Evolutionary conservation across 2,797 vertebrate species (phyloP).

Genomic region (Crypturellus tataupa): DNA sequence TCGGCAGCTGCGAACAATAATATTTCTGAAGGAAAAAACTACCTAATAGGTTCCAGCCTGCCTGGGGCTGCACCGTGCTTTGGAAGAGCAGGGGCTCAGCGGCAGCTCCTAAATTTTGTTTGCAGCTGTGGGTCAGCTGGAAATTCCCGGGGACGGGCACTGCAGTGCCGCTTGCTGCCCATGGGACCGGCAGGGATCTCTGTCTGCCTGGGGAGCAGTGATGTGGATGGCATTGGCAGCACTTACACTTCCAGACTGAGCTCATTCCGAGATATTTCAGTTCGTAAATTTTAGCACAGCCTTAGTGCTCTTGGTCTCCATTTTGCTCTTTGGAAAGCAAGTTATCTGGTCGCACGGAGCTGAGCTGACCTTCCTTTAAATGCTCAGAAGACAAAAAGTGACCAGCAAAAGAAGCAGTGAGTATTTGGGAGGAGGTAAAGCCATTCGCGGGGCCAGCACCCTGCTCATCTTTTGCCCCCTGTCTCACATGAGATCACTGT

Average conservation of each 20-base stretch:
- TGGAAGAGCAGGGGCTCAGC: neutral
- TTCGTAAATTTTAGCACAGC: neutral
- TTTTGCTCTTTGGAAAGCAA: neutral
- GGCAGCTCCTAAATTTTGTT: neutral
- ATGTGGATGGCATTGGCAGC: fast-evolving
- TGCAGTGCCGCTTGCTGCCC: neutral
- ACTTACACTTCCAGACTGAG: neutral
- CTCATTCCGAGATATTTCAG: neutral
- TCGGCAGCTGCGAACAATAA: slow-evolving; percentile 37
- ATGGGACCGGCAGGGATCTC: neutral
- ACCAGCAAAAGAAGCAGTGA: neutral
- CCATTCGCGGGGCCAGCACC: neutral
- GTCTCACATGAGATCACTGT: fast-evolving
- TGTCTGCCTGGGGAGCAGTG: fast-evolving
- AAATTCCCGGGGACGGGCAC: neutral
- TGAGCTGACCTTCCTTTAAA: neutral
- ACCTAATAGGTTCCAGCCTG: slow-evolving; percentile 34
- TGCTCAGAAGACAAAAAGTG: neutral
- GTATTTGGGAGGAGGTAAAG: neutral
- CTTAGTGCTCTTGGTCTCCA: neutral
- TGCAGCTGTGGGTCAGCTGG: neutral
- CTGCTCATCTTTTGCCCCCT: neutral
- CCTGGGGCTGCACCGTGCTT: neutral
- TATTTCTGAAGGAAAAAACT: neutral
- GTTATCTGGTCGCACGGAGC: neutral